Conservation (phyloP, 1,140 invertebrate genomes). For the Colletes gigas region DNA sequence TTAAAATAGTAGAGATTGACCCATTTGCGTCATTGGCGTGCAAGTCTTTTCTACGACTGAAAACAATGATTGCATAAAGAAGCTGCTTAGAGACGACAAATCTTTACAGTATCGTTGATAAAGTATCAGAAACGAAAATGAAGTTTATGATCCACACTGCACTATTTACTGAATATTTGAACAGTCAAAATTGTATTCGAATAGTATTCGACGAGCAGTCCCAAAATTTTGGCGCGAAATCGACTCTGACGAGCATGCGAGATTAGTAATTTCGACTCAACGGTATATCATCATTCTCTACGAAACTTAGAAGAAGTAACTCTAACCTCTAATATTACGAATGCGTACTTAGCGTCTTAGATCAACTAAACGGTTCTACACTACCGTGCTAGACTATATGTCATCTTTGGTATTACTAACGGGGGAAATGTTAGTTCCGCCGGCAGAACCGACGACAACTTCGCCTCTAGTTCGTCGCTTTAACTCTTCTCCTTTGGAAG, state of each 20-base stretch:
- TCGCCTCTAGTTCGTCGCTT: conserved; percentile 7
- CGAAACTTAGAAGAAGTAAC: conserved; percentile 47
- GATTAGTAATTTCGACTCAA: conserved; percentile 48
- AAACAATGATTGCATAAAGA: no score
- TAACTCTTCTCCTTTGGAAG: conserved; percentile 15
- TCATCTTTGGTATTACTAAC: conserved; percentile 73
- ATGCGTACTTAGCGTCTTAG: conserved; percentile 49
- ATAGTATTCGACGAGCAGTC: no score
- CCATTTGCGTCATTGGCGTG: no score
- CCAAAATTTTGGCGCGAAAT: not conserved
- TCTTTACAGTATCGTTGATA: no score
- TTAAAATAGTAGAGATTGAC: no score
- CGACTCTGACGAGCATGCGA: conserved; percentile 47
- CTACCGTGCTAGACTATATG: conserved; percentile 57
- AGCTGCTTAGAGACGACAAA: no score
- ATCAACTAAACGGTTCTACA: conserved; percentile 63
- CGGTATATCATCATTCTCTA: conserved; percentile 41
- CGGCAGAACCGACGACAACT: conserved; percentile 52
- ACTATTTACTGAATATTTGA: no score
- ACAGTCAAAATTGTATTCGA: no score
- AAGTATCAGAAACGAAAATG: no score
- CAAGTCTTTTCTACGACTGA: no score
- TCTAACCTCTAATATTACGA: conserved; percentile 60
- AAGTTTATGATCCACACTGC: no score
- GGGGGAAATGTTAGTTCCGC: conserved; percentile 57